phyloP scores from a whole-genome alignment of 2,888 invertebrate genomes.

The Plebejus anna region DNA sequence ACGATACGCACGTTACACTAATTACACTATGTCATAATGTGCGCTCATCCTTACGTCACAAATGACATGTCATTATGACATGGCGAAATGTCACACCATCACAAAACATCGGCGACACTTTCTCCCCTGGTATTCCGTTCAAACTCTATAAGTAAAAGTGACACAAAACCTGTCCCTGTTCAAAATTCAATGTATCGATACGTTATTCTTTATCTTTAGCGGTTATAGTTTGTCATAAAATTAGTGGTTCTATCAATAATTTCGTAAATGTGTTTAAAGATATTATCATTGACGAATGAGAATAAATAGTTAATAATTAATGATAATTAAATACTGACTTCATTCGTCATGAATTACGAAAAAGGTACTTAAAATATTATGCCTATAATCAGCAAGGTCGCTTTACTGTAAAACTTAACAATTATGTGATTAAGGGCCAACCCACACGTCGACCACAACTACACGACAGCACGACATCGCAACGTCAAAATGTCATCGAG shows the following conservation, averaged over 20 bases:
- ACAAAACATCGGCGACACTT: constrained; percentile 46
- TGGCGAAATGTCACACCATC: constrained; percentile 43
- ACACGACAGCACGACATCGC: too few relatives aligned
- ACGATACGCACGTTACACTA: not conserved
- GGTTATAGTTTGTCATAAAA: not conserved
- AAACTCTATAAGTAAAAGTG: constrained; percentile 60
- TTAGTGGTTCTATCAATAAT: not conserved
- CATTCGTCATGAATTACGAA: not conserved
- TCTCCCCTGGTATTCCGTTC: constrained; percentile 43
- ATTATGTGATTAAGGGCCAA: too few relatives aligned
- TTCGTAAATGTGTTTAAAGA: not conserved
- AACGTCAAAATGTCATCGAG: too few relatives aligned
- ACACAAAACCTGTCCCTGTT: constrained; percentile 51
- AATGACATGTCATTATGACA: constrained; percentile 35
- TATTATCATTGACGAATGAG: not conserved
- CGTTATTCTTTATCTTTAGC: not conserved
- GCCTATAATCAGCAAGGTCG: too few relatives aligned
- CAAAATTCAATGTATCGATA: constrained; percentile 36
- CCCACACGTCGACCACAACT: too few relatives aligned
- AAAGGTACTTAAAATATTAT: too few relatives aligned
- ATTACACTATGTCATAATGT: constrained; percentile 25
- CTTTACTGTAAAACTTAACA: too few relatives aligned
- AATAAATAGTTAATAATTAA: not conserved
- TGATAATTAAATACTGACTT: not conserved
- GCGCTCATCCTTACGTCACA: constrained; percentile 29